These are phyloP conservation scores for Sphaerophoria taeniata DNA, from an alignment of 2,888 invertebrate genomes.

Conservation along the genomic window DNA sequence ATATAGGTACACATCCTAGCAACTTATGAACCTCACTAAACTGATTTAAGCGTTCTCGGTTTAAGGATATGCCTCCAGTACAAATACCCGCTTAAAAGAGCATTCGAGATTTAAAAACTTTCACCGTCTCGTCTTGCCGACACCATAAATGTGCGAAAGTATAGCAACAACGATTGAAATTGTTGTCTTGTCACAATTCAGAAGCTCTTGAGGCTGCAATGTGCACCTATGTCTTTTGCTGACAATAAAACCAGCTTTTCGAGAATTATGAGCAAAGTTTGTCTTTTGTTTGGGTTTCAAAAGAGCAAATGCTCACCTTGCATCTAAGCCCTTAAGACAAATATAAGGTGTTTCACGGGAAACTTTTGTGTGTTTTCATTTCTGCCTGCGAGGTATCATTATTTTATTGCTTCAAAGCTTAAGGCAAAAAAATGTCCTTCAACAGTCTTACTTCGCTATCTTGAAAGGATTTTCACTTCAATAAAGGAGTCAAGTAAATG, in stretches of 20 bases:
- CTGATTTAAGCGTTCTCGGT: no score
- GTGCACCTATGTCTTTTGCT: constrained; percentile 46
- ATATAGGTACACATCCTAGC: no score
- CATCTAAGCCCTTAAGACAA: constrained; percentile 60
- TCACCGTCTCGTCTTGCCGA: background rate
- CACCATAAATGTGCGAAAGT: constrained; percentile 29
- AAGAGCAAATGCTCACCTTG: constrained; percentile 5
- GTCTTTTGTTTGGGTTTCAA: constrained; percentile 55
- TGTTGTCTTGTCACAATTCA: constrained; percentile 26
- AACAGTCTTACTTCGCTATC: constrained; percentile 10
- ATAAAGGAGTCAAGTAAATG: background rate
- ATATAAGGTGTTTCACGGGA: constrained; percentile 48
- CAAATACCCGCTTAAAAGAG: constrained; percentile 35
- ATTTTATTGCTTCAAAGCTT: constrained; percentile 25
- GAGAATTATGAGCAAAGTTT: constrained; percentile 60
- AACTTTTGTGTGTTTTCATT: constrained; percentile 35
- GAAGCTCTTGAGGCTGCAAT: constrained; percentile 29
- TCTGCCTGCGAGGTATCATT: constrained; percentile 14
- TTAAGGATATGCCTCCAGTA: background rate
- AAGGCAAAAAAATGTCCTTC: constrained; percentile 38
- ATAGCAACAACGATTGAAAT: constrained; percentile 44
- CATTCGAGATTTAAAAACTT: constrained; percentile 66
- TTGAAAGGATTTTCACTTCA: constrained; percentile 13
- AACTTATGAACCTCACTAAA: no score
- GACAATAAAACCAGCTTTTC: constrained; percentile 53